Percentiles rank a stretch among this genome's conserved stretches.
These are phyloP conservation scores for Pelodiscus sinensis DNA, from an alignment of 2,113 vertebrate genomes.

Conservation along the genomic window DNA sequence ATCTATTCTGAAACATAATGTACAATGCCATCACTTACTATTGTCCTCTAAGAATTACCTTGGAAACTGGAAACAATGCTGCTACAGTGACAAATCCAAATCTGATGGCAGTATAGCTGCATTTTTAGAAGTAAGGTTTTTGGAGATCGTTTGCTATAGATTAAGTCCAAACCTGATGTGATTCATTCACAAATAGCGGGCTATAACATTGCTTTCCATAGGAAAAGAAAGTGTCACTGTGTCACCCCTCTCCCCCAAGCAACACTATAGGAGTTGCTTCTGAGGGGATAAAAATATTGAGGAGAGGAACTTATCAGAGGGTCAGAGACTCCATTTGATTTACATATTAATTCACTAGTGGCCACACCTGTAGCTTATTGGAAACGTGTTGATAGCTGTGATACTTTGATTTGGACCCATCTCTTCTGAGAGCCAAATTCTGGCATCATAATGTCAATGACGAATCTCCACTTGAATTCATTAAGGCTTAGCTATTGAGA, in stretches of 20 bases:
- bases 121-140: neutral
- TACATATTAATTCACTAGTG: neutral
- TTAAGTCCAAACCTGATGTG: neutral
- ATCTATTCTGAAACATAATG: neutral
- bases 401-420: neutral
- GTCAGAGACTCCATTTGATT: slow-evolving; percentile 24
- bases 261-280: neutral
- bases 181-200: neutral
- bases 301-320: neutral
- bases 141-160: neutral
- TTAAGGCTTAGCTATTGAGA: neutral
- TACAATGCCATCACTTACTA: neutral
- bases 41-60: neutral
- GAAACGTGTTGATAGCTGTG: neutral
- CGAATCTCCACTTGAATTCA: neutral
- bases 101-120: neutral
- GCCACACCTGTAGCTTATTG: neutral
- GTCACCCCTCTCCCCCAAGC: no score
- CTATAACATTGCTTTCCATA: neutral
- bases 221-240: neutral
- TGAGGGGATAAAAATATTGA: neutral
- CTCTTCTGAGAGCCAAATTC: neutral
- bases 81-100: neutral
- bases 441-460: neutral
- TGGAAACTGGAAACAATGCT: neutral